These are phyloP conservation scores for Goniozus legneri DNA, from an alignment of 1,140 invertebrate species.

Conservation along the genomic window DNA sequence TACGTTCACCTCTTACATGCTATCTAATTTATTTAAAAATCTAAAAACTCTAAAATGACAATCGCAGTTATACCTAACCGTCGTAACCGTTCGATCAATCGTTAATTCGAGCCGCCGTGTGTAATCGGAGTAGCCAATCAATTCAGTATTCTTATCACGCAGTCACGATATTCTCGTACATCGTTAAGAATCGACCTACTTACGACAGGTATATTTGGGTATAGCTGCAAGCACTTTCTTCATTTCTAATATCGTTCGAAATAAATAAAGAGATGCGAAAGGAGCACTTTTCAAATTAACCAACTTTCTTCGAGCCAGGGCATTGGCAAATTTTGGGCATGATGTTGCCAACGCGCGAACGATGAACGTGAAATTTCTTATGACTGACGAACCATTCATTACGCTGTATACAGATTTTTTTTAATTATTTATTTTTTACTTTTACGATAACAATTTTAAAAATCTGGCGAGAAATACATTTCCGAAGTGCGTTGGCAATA, in stretches of 20 bases:
- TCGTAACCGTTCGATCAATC: too few relatives aligned
- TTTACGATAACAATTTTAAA: too few relatives aligned
- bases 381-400: too few relatives aligned
- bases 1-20: conserved; percentile 64
- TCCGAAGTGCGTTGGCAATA: conserved; percentile 49
- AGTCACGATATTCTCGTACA: too few relatives aligned
- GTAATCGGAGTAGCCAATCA: too few relatives aligned
- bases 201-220: conserved; percentile 41
- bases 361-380: too few relatives aligned
- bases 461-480: conserved; percentile 8
- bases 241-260: conserved; percentile 42
- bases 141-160: too few relatives aligned
- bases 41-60: conserved; percentile 33
- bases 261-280: conserved; percentile 45
- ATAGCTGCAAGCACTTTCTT: conserved; percentile 46
- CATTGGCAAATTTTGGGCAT: conserved; percentile 71
- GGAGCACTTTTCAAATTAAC: conserved; percentile 50
- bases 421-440: too few relatives aligned
- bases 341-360: conserved; percentile 55
- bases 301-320: conserved; percentile 67
- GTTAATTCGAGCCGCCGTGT: too few relatives aligned
- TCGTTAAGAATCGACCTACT: too few relatives aligned
- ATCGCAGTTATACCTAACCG: conserved; percentile 48
- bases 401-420: too few relatives aligned
- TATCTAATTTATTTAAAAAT: conserved; percentile 49